Base-by-base conservation (phyloP, 2,113 vertebrate species). In the Dolichallabes microphthalmus region DNA sequence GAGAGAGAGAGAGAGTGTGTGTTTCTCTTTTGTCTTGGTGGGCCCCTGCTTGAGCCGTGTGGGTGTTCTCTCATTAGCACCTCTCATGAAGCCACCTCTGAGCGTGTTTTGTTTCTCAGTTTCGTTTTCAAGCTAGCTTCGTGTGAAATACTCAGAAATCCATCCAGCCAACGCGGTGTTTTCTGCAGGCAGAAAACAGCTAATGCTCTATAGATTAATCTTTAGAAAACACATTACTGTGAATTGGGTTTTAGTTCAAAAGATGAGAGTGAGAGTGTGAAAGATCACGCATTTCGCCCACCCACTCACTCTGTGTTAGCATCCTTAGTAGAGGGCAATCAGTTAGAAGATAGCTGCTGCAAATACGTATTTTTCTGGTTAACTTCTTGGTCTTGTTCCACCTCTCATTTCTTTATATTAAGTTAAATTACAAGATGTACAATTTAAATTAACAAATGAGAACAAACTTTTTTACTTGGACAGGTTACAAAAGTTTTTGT, bases 61-160 rank as follows among this genome's bases (percentile, higher is more conserved):
- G 84, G 86, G 50, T 82, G 86, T 89, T 83, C 80, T 82, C 15
- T 79, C 75, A 76, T 85, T 87, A 76, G 75, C 75, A 87, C 80
- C 83, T 83, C n/a, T n/a, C 57, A 22, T 17, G 14, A 52, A 85
- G 45, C 61, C 79, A 79, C 76, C 57, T 50, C 27, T 19, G 14
- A 84, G n/a, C 17, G 45, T 68, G 52, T 60, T 58, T 20, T 25
- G 17, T 78, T 69, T 68, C 50, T 74, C n/a, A 20, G 69, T 86
- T 71, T 73, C 27, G 8, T 53, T 77, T 79, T 85, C 22, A 22
- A 71, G 12, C 78, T 66, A 81, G 32, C 57, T 68, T 66, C 22
- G 11, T 68, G 1, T 39, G 79, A 81, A 81, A 81, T 52, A 45
- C 58, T 60, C 32, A 39, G 32, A 39, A 63, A 63, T 80, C n/a